phyloP scores from a whole-genome alignment of 2,888 invertebrate genomes.

The Troides oblongomaculatus region DNA sequence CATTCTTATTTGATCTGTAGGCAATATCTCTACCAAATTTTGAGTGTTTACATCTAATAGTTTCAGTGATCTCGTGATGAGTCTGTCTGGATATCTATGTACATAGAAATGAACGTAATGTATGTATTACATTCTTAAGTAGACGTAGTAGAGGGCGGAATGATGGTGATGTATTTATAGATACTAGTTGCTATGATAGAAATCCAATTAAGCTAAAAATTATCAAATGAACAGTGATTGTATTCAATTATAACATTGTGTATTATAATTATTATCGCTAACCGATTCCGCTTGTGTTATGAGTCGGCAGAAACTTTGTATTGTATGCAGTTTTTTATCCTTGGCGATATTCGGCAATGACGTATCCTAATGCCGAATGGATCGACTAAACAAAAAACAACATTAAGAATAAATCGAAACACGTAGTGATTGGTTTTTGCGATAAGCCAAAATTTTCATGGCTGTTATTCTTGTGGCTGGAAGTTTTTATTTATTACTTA shows the following conservation, averaged over 20 bases:
- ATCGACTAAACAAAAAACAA: conserved; percentile 45
- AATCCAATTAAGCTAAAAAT: too few relatives aligned
- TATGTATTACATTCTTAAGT: too few relatives aligned
- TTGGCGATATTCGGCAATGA: conserved; percentile 48
- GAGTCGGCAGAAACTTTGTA: conserved; percentile 52
- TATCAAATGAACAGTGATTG: background rate
- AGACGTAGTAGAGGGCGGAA: too few relatives aligned
- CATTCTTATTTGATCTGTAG: too few relatives aligned
- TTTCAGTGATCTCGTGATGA: too few relatives aligned
- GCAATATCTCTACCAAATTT: too few relatives aligned
- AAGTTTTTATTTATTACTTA: conserved; percentile 31
- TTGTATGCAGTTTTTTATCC: conserved; percentile 56
- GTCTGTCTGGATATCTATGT: too few relatives aligned
- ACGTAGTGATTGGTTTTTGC: conserved; percentile 65
- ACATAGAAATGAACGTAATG: too few relatives aligned
- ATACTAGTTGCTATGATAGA: too few relatives aligned
- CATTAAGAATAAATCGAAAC: conserved; percentile 67
- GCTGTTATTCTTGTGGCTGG: conserved; percentile 35
- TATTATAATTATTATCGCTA: conserved; percentile 20
- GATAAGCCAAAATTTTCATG: conserved; percentile 52
- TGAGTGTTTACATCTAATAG: too few relatives aligned
- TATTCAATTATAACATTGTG: background rate
- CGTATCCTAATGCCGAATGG: conserved; percentile 48
- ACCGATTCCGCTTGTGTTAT: conserved; percentile 45
- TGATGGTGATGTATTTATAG: too few relatives aligned